Percentiles rank a stretch among this genome's conserved stretches.
Evolutionary conservation across 1,140 invertebrate species (phyloP).

Genomic region (Drosophila miranda): DNA sequence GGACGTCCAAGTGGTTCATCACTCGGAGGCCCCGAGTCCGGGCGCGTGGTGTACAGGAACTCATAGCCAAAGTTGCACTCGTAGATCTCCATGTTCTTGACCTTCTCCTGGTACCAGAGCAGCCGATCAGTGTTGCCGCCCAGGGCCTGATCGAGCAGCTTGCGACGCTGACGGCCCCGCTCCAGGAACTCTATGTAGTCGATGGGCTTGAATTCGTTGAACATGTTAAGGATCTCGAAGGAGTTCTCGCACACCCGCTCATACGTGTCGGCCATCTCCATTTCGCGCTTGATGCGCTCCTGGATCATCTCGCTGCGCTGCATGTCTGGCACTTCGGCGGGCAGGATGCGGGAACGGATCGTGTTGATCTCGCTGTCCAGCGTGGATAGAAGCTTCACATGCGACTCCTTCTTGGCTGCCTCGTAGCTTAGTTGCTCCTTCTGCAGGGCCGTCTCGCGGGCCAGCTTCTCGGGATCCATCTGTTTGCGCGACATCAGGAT

Average conservation of each 20-base stretch:
- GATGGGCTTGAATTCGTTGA: constrained; percentile 58
- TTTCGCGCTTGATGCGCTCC: constrained; percentile 49
- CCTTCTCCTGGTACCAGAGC: constrained; percentile 64
- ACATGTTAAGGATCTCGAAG: constrained; percentile 43
- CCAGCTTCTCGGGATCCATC: constrained; percentile 76
- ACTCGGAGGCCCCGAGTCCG: not conserved
- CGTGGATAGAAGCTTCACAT: constrained; percentile 47
- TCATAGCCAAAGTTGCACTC: constrained; percentile 71
- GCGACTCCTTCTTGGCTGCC: constrained; percentile 67
- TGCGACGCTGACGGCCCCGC: constrained; percentile 64
- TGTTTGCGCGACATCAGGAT: constrained; percentile 78
- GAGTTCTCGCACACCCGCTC: constrained; percentile 39
- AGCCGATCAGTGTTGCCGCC: constrained; percentile 76
- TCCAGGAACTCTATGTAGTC: constrained; percentile 70
- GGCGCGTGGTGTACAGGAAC: constrained; percentile 21
- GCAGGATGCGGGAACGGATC: constrained; percentile 68
- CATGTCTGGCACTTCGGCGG: constrained; percentile 58
- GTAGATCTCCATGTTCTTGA: constrained; percentile 32
- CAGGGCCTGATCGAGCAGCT: constrained; percentile 68
- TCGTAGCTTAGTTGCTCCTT: constrained; percentile 73
- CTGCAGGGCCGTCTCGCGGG: constrained; percentile 71
- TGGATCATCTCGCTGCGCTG: constrained; percentile 72
- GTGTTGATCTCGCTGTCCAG: constrained; percentile 67
- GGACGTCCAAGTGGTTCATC: too few relatives aligned
- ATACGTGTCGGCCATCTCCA: constrained; percentile 51